A percentile compares a stretch with the other conserved stretches of the same genome.
phyloP scores from a whole-genome alignment of 1,140 invertebrate genomes.

The Macrostomum lignano region DNA sequence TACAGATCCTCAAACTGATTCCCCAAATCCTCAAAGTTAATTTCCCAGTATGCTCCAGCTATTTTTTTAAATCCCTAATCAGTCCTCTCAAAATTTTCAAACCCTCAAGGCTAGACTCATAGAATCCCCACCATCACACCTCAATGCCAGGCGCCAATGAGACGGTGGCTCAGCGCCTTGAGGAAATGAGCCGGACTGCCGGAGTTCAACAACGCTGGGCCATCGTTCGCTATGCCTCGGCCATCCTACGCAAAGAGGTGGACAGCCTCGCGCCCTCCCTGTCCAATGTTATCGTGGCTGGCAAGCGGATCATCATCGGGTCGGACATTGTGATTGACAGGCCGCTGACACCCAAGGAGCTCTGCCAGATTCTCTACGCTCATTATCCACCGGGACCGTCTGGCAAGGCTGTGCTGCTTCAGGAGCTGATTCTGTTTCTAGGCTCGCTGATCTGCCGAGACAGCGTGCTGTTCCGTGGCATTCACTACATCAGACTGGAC shows the following conservation, averaged over 20 bases:
- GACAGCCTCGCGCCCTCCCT: slow-evolving; percentile 92
- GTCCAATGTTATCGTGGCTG: slow-evolving; percentile 74
- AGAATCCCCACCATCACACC: too few relatives aligned
- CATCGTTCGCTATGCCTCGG: slow-evolving; percentile 69
- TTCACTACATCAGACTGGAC: too few relatives aligned
- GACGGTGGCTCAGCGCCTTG: too few relatives aligned
- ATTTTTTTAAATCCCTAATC: too few relatives aligned
- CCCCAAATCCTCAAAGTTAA: too few relatives aligned
- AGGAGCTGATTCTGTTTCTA: slow-evolving; percentile 69
- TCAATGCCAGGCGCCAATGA: too few relatives aligned
- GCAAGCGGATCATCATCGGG: slow-evolving; percentile 57
- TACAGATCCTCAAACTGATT: too few relatives aligned
- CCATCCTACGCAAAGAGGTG: slow-evolving; percentile 62
- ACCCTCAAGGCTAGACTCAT: too few relatives aligned
- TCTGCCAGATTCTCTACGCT: slow-evolving; percentile 29
- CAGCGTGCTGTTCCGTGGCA: slow-evolving; percentile 78
- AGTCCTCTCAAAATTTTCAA: too few relatives aligned
- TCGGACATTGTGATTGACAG: slow-evolving; percentile 68
- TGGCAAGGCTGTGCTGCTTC: slow-evolving; percentile 75
- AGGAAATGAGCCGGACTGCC: too few relatives aligned
- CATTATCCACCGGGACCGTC: slow-evolving; percentile 45
- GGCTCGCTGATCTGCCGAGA: slow-evolving; percentile 65
- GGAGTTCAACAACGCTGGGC: too few relatives aligned
- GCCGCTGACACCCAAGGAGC: slow-evolving; percentile 71
- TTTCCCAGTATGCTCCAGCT: too few relatives aligned